phyloP scores from a whole-genome alignment of 2,113 vertebrate genomes.

The Agapornis roseicollis region DNA sequence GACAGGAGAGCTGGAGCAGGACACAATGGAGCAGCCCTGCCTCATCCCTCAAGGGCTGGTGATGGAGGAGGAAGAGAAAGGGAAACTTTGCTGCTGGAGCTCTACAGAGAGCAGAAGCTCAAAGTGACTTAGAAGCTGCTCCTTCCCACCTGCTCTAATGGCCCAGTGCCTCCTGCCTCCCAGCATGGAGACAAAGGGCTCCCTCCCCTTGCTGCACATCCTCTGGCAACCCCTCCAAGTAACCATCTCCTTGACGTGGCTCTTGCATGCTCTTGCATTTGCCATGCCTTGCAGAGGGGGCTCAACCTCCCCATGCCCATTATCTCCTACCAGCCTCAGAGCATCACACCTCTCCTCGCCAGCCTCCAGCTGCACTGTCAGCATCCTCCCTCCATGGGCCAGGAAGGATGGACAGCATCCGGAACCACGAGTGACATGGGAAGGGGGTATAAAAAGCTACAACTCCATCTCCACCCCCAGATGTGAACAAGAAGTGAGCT shows the following conservation, averaged over 20 bases:
- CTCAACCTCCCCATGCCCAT: neutral
- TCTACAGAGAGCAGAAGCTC: neutral
- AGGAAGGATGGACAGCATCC: neutral
- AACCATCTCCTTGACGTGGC: fast-evolving
- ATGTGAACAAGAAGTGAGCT: fast-evolving
- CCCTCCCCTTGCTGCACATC: neutral
- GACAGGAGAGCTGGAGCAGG: neutral
- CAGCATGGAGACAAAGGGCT: neutral
- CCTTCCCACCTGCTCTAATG: neutral
- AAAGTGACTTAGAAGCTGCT: neutral
- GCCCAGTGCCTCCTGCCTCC: neutral
- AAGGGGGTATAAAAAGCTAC: neutral
- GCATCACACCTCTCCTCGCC: neutral
- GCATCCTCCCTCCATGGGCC: neutral
- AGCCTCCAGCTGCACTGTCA: neutral
- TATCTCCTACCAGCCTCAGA: neutral
- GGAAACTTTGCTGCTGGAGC: neutral
- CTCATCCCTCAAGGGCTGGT: neutral
- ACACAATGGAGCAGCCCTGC: neutral
- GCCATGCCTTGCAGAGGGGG: neutral
- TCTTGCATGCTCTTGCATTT: neutral
- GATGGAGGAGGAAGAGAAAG: neutral
- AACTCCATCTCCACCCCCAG: neutral
- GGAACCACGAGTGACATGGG: neutral
- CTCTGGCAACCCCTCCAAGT: neutral